A percentile compares a stretch with the other conserved stretches of the same genome.
Conservation (phyloP, 2,113 vertebrate genomes). For the Xiphophorus hellerii region DNA sequence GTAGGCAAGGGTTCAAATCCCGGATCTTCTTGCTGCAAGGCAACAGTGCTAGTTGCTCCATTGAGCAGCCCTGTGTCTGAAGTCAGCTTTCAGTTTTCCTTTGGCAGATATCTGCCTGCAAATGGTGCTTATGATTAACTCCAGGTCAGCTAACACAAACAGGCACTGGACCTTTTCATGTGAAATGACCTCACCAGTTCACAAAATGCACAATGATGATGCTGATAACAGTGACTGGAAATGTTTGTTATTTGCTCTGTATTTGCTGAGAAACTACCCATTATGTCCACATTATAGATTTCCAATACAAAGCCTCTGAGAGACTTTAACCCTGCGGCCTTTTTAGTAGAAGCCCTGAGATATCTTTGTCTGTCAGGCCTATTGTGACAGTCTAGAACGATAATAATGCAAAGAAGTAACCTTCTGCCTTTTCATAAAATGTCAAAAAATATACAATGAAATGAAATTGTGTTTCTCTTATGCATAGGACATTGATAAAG, state of each 20-base stretch:
- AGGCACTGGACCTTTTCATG: slow-evolving; percentile 40
- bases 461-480: not conserved
- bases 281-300: slow-evolving; percentile 33
- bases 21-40: not conserved
- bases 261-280: slow-evolving; percentile 24
- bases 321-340: not conserved
- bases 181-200: slow-evolving; percentile 38
- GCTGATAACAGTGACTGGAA: slow-evolving; percentile 21
- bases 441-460: not conserved
- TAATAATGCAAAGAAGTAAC: not conserved
- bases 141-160: slow-evolving; percentile 65
- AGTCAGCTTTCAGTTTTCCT: slow-evolving; percentile 5
- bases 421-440: not conserved
- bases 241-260: slow-evolving; percentile 28
- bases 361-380: slow-evolving; percentile 12
- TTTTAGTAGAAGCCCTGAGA: not conserved
- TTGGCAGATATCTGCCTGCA: slow-evolving; percentile 18
- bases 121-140: slow-evolving; percentile 43
- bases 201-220: slow-evolving; percentile 25
- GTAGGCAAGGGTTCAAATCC: not conserved
- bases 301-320: slow-evolving; percentile 3
- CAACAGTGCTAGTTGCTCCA: not conserved
- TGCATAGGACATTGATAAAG: too few species aligned
- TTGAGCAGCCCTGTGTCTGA: not conserved
- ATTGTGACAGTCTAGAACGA: not conserved